These are phyloP conservation scores for Himalopsyche anomala DNA, from an alignment of 2,888 invertebrate species.

Conservation along the genomic window DNA sequence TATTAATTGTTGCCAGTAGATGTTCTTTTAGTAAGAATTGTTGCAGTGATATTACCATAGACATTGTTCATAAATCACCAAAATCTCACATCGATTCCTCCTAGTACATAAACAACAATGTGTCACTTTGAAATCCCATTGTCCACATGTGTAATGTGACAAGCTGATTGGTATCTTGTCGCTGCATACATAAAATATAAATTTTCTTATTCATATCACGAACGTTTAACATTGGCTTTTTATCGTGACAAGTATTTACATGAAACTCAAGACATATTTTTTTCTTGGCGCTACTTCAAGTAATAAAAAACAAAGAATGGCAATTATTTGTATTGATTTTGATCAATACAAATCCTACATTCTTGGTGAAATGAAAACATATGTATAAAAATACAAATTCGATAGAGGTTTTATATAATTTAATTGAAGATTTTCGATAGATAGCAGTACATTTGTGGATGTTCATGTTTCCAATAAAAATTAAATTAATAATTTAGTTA, in stretches of 20 bases:
- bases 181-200: background rate
- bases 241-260: slow-evolving; percentile 10
- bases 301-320: background rate
- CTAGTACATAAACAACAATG: background rate
- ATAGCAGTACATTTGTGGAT: too few species aligned
- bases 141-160: background rate
- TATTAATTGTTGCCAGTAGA: too few species aligned
- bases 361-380: too few species aligned
- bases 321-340: too few species aligned
- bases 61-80: background rate
- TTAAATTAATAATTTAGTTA: too few species aligned
- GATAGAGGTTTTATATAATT: too few species aligned
- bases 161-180: background rate
- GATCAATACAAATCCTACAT: too few species aligned
- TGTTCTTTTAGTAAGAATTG: background rate
- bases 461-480: too few species aligned
- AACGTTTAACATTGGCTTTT: background rate
- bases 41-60: background rate
- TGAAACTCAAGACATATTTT: background rate
- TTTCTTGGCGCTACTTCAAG: background rate
- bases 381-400: too few species aligned
- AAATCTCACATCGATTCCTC: background rate
- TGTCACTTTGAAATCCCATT: slow-evolving; percentile 23
- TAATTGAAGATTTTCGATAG: too few species aligned
- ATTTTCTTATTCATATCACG: background rate